Evolutionary conservation across 1,140 invertebrate species (phyloP).

Genomic region (Idris sp.): DNA sequence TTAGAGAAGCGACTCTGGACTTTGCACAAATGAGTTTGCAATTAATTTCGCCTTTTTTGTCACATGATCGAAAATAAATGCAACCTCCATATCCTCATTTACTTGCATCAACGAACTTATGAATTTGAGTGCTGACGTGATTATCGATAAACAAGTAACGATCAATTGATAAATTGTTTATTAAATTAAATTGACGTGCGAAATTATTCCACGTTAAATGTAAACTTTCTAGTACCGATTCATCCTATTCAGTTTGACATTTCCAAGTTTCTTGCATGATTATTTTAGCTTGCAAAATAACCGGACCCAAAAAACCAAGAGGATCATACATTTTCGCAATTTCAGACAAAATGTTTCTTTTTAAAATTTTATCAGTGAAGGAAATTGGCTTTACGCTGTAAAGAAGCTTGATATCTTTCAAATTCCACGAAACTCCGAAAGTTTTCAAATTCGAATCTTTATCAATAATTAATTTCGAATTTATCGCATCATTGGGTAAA

Average conservation of each 20-base stretch:
- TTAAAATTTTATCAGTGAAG: no score
- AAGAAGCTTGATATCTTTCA: neutral
- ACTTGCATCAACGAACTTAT: conserved; percentile 45
- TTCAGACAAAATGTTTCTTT: neutral
- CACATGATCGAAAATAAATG: conserved; percentile 40
- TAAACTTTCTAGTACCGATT: conserved; percentile 23
- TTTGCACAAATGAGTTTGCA: neutral
- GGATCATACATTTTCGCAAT: neutral
- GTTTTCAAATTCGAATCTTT: neutral
- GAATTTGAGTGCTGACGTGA: conserved; percentile 12
- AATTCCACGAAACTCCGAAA: neutral
- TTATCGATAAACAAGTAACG: conserved; percentile 6
- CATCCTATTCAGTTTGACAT: conserved; percentile 67
- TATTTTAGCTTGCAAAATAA: conserved; percentile 63
- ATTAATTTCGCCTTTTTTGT: conserved; percentile 4
- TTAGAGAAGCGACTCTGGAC: neutral
- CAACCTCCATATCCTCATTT: conserved; percentile 24
- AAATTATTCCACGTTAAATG: conserved; percentile 16
- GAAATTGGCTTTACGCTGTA: no score
- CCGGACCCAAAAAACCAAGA: conserved; percentile 22
- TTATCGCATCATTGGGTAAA: neutral
- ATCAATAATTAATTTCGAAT: neutral
- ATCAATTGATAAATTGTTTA: conserved; percentile 10
- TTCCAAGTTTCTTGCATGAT: conserved; percentile 68
- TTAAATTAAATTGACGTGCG: neutral